Evolutionary conservation across 2,888 invertebrate genomes (phyloP).

Genomic region (Diarsia brunnea): DNA sequence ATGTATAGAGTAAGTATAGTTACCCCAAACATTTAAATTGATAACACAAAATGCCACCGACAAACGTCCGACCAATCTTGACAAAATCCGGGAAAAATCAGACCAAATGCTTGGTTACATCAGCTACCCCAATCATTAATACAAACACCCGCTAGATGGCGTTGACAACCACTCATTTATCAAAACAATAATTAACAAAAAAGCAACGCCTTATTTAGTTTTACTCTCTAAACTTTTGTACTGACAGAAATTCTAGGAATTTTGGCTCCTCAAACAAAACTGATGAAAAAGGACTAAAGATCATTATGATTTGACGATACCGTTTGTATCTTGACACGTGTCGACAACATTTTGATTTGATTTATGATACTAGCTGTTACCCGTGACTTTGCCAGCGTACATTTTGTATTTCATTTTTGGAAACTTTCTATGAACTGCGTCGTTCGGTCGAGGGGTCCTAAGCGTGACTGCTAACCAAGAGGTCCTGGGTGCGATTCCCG

Average conservation of each 20-base stretch:
- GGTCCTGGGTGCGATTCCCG: too few relatives aligned
- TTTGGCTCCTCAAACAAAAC: background rate
- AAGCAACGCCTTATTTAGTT: constrained; percentile 55
- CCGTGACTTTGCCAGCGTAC: background rate
- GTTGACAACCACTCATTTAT: constrained; percentile 76
- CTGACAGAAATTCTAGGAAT: constrained; percentile 17
- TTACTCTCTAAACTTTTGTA: constrained; percentile 18
- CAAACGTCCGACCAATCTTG: background rate
- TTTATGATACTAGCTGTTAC: constrained; percentile 6
- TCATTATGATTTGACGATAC: constrained; percentile 28
- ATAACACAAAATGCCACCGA: background rate
- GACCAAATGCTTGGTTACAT: constrained; percentile 9
- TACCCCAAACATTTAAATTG: too few relatives aligned
- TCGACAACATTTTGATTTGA: constrained; percentile 16
- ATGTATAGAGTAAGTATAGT: too few relatives aligned
- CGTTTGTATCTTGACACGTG: constrained; percentile 21
- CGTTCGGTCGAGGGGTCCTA: too few relatives aligned
- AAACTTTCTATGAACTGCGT: background rate
- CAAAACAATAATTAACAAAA: constrained; percentile 75
- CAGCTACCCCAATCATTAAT: constrained; percentile 68
- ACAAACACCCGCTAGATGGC: constrained; percentile 68
- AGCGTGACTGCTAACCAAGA: too few relatives aligned
- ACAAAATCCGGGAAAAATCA: too few relatives aligned
- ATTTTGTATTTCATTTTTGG: background rate
- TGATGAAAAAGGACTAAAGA: constrained; percentile 11